These are phyloP conservation scores for Staurois parvus DNA, from an alignment of 2,797 vertebrate genomes.

Conservation along the genomic window DNA sequence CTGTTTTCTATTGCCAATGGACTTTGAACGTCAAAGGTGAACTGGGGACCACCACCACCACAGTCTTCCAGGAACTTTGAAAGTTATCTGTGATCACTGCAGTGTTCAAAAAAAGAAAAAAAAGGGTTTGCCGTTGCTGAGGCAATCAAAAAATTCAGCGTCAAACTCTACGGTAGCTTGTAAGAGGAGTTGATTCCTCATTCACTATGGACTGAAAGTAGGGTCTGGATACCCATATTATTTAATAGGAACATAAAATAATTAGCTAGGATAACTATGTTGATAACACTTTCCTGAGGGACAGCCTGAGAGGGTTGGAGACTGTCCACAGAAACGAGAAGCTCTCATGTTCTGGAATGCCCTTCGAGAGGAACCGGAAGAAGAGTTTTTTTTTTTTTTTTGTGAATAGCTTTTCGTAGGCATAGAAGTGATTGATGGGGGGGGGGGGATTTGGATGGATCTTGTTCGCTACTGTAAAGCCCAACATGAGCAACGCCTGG, in stretches of 20 bases:
- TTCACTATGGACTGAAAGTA: conserved; percentile 51
- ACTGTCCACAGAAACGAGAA: neutral
- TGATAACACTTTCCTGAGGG: conserved; percentile 20
- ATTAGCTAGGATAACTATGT: conserved; percentile 39
- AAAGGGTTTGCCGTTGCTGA: neutral
- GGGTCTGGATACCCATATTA: conserved; percentile 60
- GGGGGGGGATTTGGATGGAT: too few relatives aligned
- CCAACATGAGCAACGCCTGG: too few relatives aligned
- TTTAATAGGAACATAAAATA: conserved; percentile 54
- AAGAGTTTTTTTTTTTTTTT: neutral
- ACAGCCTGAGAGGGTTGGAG: neutral
- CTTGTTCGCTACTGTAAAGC: too few relatives aligned
- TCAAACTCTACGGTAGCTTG: conserved; percentile 3
- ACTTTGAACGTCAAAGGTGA: conserved; percentile 11
- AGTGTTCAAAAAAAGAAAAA: neutral
- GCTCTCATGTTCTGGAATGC: neutral
- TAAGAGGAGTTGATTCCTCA: conserved; percentile 16
- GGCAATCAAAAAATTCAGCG: neutral
- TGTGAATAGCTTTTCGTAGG: neutral
- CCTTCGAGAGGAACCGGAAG: neutral
- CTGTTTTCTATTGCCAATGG: neutral
- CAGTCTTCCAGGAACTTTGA: neutral
- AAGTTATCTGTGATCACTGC: neutral
- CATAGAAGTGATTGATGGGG: too few relatives aligned
- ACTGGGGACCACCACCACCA: neutral